Evolutionary conservation across 2,113 vertebrate species (phyloP).

Genomic region (Percopsis transmontana): DNA sequence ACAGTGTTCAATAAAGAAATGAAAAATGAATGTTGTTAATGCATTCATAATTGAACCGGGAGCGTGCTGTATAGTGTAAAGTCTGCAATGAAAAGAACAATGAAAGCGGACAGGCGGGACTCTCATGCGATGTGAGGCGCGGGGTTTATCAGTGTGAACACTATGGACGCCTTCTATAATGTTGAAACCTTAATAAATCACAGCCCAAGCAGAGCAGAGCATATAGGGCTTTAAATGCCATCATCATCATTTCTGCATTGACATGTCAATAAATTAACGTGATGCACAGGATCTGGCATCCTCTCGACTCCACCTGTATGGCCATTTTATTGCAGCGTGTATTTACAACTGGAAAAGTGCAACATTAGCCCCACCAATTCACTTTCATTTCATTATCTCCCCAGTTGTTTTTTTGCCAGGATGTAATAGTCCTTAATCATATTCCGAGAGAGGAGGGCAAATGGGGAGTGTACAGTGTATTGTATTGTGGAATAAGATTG

Average conservation of each 20-base stretch:
- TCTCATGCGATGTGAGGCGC: no score
- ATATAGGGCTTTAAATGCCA: constrained; percentile 15
- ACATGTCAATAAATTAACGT: constrained; percentile 31
- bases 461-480: constrained; percentile 18
- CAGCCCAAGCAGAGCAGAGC: not conserved
- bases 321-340: not conserved
- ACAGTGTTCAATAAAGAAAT: not conserved
- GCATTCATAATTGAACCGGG: not conserved
- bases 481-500: constrained; percentile 21
- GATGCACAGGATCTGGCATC: not conserved
- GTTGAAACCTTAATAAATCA: constrained; percentile 9
- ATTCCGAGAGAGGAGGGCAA: constrained; percentile 23
- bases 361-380: constrained; percentile 40
- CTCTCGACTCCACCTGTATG: constrained; percentile 5
- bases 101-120: not conserved
- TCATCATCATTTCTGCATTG: constrained; percentile 27
- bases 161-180: constrained; percentile 12
- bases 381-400: constrained; percentile 40
- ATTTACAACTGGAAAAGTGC: no score
- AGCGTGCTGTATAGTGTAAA: not conserved
- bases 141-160: not conserved
- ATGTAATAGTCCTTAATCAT: constrained; percentile 51
- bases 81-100: not conserved
- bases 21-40: constrained; percentile 6
- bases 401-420: constrained; percentile 50